Evolutionary conservation across 2,888 invertebrate species (phyloP), one percentile per base, ranked within the genome.

Genomic region (Drosophila quinaria): DNA sequence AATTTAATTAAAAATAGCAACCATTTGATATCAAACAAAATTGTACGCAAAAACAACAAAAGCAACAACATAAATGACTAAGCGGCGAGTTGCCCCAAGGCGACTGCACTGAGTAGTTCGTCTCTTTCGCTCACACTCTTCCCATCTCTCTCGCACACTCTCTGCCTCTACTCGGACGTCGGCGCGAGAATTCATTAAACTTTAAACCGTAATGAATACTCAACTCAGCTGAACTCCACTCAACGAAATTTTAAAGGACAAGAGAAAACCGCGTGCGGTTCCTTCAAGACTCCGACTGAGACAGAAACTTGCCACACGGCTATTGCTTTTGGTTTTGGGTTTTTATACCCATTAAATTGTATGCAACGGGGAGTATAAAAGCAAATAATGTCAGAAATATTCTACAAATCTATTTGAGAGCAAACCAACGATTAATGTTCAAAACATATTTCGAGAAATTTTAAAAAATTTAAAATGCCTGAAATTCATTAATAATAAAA

Each of bases 21-120:
- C 61, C 78, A 81, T 81, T 80, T 81, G 74, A 80, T 81, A 81
- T 80, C 72, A 78, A 81, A 81, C 81, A 65, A 81, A 80, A 72
- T 75, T 74, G 61, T 72, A 61, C 73, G 74, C 78, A 66, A 70
- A 78, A 49, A 54, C 46, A 61, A 17, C 29, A 49, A 37, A 61
- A 50, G 39, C 42, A 51, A 39, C 29, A 71, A 65, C 62, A 75
- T 65, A 70, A 76, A 70, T 80, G 80, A 76, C 80, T 76, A 68
- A 72, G 54, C 68, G 70, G 58, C 62, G 66, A 74, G 70, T 67
- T 67, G 75, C 64, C 71, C 80, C 65, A 55, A 70, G 66, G 63
- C 65, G 60, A 37, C 29, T 72, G 63, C 73, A 72, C 41, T 37
- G 54, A 11, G 35, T 47, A 25, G 5, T 54, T 31, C 39, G 42